phyloP scores from a whole-genome alignment of 2,113 vertebrate genomes.

The Pitta sordida region DNA sequence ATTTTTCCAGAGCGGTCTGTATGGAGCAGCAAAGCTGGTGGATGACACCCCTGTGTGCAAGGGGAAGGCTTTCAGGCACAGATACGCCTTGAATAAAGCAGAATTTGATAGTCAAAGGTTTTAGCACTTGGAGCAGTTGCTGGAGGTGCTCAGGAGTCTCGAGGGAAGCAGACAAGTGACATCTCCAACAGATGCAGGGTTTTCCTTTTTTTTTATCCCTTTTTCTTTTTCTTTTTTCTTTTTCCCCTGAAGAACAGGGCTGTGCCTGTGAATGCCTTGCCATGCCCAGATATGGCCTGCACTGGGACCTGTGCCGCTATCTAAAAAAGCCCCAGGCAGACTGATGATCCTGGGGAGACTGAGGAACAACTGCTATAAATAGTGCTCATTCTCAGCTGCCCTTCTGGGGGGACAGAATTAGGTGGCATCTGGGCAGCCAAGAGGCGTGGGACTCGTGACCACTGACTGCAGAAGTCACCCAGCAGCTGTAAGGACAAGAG shows the following conservation, averaged over 20 bases:
- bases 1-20: not conserved
- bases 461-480: not conserved
- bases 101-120: not conserved
- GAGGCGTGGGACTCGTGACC: slow-evolving; percentile 33
- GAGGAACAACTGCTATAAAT: slow-evolving; percentile 68
- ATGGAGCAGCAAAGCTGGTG: not conserved
- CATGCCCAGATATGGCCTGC: slow-evolving; percentile 77
- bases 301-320: slow-evolving; percentile 19
- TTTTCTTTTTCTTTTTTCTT: fast-evolving
- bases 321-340: slow-evolving; percentile 59
- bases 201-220: not conserved
- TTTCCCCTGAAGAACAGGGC: not conserved
- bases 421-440: slow-evolving; percentile 59
- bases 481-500: slow-evolving; percentile 46
- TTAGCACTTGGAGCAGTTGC: not conserved
- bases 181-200: slow-evolving; percentile 30
- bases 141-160: not conserved
- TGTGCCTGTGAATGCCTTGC: not conserved
- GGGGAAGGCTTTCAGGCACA: not conserved
- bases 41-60: not conserved
- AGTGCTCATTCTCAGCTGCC: slow-evolving; percentile 75
- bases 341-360: not conserved
- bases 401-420: slow-evolving; percentile 41
- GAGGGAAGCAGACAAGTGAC: slow-evolving; percentile 1
- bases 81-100: slow-evolving; percentile 14